Percentiles rank a stretch among this genome's conserved stretches.
Evolutionary conservation across 2,797 vertebrate species (phyloP).

Genomic region (Botia almorhae): DNA sequence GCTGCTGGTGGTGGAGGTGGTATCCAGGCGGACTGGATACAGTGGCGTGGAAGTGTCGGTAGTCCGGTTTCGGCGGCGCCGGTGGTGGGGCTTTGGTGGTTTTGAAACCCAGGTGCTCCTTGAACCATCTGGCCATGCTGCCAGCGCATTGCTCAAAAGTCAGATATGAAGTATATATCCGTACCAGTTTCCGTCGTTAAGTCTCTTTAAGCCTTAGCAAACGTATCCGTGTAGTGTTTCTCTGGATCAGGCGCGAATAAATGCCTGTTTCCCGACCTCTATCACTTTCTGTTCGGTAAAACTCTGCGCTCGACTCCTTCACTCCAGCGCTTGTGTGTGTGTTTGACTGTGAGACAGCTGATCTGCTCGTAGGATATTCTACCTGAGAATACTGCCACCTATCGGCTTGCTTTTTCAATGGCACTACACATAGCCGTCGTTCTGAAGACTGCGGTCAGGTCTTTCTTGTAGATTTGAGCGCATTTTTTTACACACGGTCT

Average conservation of each 20-base stretch:
- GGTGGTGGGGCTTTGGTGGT: slow-evolving; percentile 89
- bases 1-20: slow-evolving; percentile 70
- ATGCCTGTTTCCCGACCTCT: slow-evolving; percentile 48
- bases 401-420: slow-evolving; percentile 63
- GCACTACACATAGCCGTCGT: not conserved
- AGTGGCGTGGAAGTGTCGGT: slow-evolving; percentile 81
- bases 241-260: slow-evolving; percentile 43
- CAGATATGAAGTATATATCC: slow-evolving; percentile 51
- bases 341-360: slow-evolving; percentile 62
- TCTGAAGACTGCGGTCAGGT: too few species aligned
- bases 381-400: slow-evolving; percentile 80
- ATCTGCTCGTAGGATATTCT: slow-evolving; percentile 65
- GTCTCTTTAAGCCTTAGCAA: not conserved
- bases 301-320: slow-evolving; percentile 60
- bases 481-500: not conserved
- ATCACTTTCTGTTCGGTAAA: slow-evolving; percentile 67
- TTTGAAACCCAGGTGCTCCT: slow-evolving; percentile 96
- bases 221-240: slow-evolving; percentile 40
- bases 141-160: slow-evolving; percentile 87
- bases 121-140: slow-evolving; percentile 96
- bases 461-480: too few species aligned
- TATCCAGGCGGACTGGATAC: slow-evolving; percentile 74
- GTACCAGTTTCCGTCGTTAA: slow-evolving; percentile 14
- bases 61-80: slow-evolving; percentile 92
- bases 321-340: slow-evolving; percentile 22